Evolutionary conservation across 2,797 vertebrate species (phyloP).

Genomic region (Mionectes olivaceus): DNA sequence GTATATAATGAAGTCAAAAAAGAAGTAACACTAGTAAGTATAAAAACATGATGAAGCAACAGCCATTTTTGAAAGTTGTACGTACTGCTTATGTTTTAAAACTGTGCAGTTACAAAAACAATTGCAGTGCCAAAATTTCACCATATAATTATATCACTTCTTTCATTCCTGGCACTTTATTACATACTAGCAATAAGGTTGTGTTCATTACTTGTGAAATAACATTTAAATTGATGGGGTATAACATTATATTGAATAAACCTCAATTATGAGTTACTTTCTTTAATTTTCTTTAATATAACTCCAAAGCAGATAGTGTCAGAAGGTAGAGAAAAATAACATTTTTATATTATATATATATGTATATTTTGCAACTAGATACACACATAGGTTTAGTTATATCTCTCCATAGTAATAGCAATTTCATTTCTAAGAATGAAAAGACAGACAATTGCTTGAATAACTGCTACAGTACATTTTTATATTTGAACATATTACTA

Average conservation of each 20-base stretch:
- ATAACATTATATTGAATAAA: constrained; percentile 28
- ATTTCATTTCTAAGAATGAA: constrained; percentile 66
- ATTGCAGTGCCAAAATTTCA: constrained; percentile 48
- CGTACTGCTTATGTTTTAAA: constrained; percentile 40
- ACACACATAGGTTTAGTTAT: background rate
- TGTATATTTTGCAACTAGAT: background rate
- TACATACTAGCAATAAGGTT: background rate
- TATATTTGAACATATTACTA: constrained; percentile 40
- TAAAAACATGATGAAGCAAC: background rate
- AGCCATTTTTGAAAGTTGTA: constrained; percentile 15
- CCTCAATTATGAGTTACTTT: constrained; percentile 45
- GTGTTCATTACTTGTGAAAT: constrained; percentile 51
- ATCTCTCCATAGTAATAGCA: background rate
- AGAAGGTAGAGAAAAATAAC: background rate
- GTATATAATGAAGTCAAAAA: background rate
- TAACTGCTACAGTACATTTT: constrained; percentile 44
- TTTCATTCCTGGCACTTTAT: constrained; percentile 9
- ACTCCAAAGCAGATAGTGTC: constrained; percentile 31
- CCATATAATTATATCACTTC: constrained; percentile 36
- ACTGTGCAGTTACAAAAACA: constrained; percentile 52
- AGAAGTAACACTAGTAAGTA: constrained; percentile 3
- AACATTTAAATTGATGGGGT: constrained; percentile 11
- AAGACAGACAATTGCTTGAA: constrained; percentile 66
- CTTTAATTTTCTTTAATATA: constrained; percentile 57
- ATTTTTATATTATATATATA: constrained; percentile 2